A percentile compares a stretch with the other conserved stretches of the same genome.
These are phyloP conservation scores for Synanthedon vespiformis DNA, from an alignment of 2,888 invertebrate species.

Conservation along the genomic window DNA sequence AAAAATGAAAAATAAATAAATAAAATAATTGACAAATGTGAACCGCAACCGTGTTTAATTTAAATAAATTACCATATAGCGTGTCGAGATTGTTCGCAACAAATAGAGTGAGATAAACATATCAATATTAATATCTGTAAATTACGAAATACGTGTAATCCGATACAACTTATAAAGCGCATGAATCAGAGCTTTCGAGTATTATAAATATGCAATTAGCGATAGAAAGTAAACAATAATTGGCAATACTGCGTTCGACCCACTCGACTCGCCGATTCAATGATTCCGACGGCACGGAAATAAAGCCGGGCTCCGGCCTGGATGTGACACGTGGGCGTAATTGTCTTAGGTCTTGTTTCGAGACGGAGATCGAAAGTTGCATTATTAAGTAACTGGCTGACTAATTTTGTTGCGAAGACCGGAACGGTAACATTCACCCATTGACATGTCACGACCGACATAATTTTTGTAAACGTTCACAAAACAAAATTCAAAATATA, in stretches of 20 bases:
- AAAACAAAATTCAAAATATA: no score
- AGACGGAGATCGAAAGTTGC: slow-evolving; percentile 7
- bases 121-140: neutral
- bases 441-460: neutral
- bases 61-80: neutral
- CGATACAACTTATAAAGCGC: neutral
- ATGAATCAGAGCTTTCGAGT: slow-evolving; percentile 1
- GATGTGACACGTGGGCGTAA: slow-evolving; percentile 42
- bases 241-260: slow-evolving; percentile 43
- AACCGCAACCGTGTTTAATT: neutral
- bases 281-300: slow-evolving; percentile 37
- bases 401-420: slow-evolving; percentile 8
- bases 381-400: slow-evolving; percentile 7
- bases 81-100: neutral
- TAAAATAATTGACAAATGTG: neutral
- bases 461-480: neutral
- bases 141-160: slow-evolving; percentile 1
- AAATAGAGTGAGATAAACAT: neutral
- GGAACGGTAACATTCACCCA: neutral
- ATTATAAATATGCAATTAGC: slow-evolving; percentile 38
- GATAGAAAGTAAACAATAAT: slow-evolving; percentile 59
- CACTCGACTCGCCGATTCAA: slow-evolving; percentile 28
- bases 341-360: slow-evolving; percentile 21
- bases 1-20: no score
- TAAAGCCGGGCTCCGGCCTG: slow-evolving; percentile 18